Evolutionary conservation across 2,797 vertebrate genomes (phyloP).

Genomic region (Margarornis squamiger): DNA sequence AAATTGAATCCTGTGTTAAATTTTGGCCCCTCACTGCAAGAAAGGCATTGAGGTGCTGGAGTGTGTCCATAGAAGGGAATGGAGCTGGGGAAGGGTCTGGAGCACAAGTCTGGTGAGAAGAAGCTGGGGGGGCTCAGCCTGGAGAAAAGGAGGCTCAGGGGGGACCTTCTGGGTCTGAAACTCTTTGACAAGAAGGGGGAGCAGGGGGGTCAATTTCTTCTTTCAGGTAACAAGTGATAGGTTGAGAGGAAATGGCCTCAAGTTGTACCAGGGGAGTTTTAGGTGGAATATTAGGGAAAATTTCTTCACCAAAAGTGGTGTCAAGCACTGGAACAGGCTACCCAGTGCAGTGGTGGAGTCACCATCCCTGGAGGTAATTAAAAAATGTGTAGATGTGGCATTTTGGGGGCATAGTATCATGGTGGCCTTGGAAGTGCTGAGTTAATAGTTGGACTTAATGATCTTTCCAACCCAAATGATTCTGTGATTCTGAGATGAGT

Average conservation of each 20-base stretch:
- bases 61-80: neutral
- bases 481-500: neutral
- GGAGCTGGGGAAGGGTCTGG: neutral
- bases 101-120: neutral
- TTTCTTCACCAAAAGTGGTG: neutral
- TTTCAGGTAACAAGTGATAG: accelerated
- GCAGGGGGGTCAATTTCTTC: accelerated
- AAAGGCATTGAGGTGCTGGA: accelerated
- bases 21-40: neutral
- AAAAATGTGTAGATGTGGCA: accelerated
- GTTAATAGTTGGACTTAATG: neutral
- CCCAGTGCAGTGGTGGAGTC: neutral
- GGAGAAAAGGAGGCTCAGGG: neutral
- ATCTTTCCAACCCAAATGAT: neutral
- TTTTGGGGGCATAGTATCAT: too few relatives aligned
- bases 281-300: neutral
- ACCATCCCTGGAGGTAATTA: too few relatives aligned
- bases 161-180: neutral
- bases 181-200: neutral
- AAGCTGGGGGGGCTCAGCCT: neutral
- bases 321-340: neutral
- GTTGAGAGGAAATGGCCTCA: neutral
- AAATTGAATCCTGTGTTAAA: neutral
- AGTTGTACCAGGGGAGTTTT: neutral
- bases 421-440: neutral